phyloP scores from a whole-genome alignment of 1,140 invertebrate species.

The Platorchestia sp. region DNA sequence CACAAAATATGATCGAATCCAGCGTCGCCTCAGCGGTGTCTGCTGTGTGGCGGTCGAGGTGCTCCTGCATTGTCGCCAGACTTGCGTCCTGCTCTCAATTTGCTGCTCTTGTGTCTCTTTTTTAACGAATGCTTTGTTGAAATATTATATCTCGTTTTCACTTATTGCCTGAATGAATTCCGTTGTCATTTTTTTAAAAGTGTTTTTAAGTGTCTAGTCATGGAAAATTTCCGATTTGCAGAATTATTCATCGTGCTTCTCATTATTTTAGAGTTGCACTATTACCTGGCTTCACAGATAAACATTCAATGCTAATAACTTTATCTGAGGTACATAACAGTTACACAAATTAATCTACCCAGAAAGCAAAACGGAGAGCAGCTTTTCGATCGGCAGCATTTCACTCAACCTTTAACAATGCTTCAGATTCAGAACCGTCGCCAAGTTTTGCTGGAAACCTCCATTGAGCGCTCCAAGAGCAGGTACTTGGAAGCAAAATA shows the following conservation, averaged over 20 bases:
- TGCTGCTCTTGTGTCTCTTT: too few relatives aligned
- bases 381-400: background rate
- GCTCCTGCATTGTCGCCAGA: background rate
- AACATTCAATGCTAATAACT: too few relatives aligned
- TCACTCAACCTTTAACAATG: background rate
- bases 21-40: background rate
- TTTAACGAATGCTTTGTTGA: too few relatives aligned
- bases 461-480: background rate
- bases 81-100: background rate
- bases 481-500: slow-evolving; percentile 20
- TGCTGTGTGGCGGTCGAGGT: background rate
- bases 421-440: background rate
- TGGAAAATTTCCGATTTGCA: too few relatives aligned
- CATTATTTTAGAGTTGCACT: too few relatives aligned
- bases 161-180: too few relatives aligned
- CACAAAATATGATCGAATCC: background rate
- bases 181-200: too few relatives aligned
- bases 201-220: too few relatives aligned
- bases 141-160: too few relatives aligned
- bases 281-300: too few relatives aligned
- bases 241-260: too few relatives aligned
- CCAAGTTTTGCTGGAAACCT: background rate
- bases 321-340: too few relatives aligned
- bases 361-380: background rate
- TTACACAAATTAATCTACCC: background rate